These are phyloP conservation scores for Aphaenogaster ashmeadi DNA, from an alignment of 1,140 invertebrate species.

Conservation along the genomic window DNA sequence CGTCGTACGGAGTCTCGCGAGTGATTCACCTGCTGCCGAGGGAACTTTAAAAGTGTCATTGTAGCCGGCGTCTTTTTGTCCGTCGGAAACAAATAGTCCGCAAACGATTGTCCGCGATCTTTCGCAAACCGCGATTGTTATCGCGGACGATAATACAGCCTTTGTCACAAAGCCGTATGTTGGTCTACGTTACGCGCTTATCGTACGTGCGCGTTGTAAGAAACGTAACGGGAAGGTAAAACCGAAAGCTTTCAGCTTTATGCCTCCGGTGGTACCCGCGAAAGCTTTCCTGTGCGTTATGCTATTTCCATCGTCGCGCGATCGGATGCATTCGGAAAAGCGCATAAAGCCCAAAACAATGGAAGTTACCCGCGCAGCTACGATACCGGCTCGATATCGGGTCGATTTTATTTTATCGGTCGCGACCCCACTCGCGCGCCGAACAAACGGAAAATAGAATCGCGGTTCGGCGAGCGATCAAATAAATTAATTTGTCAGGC, in stretches of 20 bases:
- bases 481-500: conserved; percentile 46
- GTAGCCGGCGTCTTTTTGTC: neutral
- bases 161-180: neutral
- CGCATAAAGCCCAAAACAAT: conserved; percentile 11
- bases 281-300: neutral
- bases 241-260: neutral
- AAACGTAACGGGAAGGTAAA: conserved; percentile 15
- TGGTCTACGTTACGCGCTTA: neutral
- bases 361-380: neutral
- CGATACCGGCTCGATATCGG: conserved; percentile 3
- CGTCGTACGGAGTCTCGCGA: conserved; percentile 37
- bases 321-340: neutral
- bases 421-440: neutral
- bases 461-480: conserved; percentile 5
- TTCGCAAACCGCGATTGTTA: conserved; percentile 26
- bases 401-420: conserved; percentile 41
- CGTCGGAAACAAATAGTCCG: neutral
- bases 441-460: conserved; percentile 38
- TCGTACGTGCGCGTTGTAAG: neutral
- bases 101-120: conserved; percentile 31
- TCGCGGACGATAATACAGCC: conserved; percentile 31
- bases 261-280: neutral
- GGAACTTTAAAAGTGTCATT: conserved; percentile 32
- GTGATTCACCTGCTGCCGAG: conserved; percentile 44
- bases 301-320: neutral